Base-by-base conservation (phyloP, 1,140 invertebrate species). In the Battus philenor region DNA sequence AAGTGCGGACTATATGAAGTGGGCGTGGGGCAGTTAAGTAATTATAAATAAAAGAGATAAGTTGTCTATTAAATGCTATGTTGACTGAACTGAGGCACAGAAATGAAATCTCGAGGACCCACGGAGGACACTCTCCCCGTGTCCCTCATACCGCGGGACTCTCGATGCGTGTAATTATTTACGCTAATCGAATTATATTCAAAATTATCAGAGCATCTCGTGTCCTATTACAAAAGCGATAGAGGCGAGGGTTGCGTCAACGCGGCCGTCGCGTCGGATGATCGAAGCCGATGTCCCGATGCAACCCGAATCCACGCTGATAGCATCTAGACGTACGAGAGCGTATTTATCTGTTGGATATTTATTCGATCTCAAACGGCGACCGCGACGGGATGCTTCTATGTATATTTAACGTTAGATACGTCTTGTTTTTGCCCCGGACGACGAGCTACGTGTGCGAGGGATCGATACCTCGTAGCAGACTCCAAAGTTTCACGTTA, bases 291-390 rank as follows among this genome's bases (percentile, higher is more conserved):
- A 11, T 45, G 48, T 45, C 41, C 12, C 24, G 31, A 32, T 44
- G 27, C 48, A 44, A 44, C 34, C 33, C 27, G 47, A 49, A 41
- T 41, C 38, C 38, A 24, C 13, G 29, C 22, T 24, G 49, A 51
- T 51, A 51, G n/a, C 18, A 51, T 51, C 49, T 31, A 22, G 39
- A 41, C 44, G 38, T 50, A 50, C 43, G 33, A 39, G 49, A 51
- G 17, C 44, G 24, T 2, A 29, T 29, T 31, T 50, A 50, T 44
- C 41, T 36, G 22, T 10, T 17, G 22, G 36, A 18, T 44, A 26
- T 50, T 38, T 44, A 31, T 43, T 44, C 33, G 29, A 41, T 41
- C 38, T 41, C 29, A 41, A 41, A 41, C 29, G 24, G 29, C 15
- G 15, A 20, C 10, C 7, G 17, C 16, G 17, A 16, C 32, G 30